A percentile compares a stretch with the other conserved stretches of the same genome.
Conservation (phyloP, 2,797 vertebrate species). For the Gallinago stenura region DNA sequence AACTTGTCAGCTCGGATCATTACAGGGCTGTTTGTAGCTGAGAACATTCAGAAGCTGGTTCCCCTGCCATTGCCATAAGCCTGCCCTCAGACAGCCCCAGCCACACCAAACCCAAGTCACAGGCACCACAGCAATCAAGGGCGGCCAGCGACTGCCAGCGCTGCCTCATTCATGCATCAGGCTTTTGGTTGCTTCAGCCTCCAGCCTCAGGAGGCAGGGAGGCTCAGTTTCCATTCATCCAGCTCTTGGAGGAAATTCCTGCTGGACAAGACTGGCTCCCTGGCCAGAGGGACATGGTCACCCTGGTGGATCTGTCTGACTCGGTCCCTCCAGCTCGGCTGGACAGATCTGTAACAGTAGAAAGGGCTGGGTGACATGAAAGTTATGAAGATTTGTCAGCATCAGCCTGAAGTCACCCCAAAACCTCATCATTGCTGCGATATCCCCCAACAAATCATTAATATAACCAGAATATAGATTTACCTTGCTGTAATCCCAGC, state of each 20-base stretch:
- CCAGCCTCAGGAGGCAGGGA: not conserved
- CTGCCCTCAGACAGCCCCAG: not conserved
- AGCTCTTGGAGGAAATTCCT: not conserved
- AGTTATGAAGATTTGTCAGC: not conserved
- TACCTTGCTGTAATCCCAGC: not conserved
- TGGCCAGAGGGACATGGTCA: not conserved
- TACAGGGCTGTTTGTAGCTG: not conserved
- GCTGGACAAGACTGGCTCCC: accelerated
- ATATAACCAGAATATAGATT: not conserved
- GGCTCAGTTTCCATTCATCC: not conserved
- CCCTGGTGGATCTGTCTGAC: not conserved
- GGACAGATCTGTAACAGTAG: not conserved
- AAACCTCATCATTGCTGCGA: not conserved
- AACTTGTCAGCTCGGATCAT: not conserved
- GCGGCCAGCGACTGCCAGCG: accelerated
- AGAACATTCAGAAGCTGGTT: not conserved
- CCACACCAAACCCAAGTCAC: accelerated
- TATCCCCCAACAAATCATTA: not conserved
- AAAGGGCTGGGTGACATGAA: not conserved
- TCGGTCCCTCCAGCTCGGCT: not conserved
- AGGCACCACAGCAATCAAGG: not conserved
- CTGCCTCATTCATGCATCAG: not conserved
- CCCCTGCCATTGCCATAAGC: not conserved
- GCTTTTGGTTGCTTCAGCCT: not conserved
- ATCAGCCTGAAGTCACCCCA: not conserved